Conservation (phyloP, 2,888 invertebrate genomes). For the Bellardia pandia region DNA sequence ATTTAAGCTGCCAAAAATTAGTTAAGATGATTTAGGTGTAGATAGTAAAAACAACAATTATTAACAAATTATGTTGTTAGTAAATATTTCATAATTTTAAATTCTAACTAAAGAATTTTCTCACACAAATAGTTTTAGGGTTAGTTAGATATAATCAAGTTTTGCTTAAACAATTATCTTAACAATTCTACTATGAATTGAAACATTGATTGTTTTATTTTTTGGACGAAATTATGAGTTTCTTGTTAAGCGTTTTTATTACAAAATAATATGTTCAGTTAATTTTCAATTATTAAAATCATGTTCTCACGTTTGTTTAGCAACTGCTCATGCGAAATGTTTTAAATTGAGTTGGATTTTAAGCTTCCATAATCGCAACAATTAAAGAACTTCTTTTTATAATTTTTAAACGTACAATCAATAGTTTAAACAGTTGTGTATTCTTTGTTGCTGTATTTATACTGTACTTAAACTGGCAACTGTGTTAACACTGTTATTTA, state of each 20-base stretch:
- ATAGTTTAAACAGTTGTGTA: neutral
- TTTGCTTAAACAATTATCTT: conserved; percentile 61
- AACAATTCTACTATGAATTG: neutral
- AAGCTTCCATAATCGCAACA: neutral
- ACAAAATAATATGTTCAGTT: conserved; percentile 45
- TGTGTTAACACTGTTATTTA: conserved; percentile 41
- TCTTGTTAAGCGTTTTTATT: neutral
- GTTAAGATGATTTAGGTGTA: neutral
- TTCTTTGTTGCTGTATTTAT: conserved; percentile 29
- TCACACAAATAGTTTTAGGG: conserved; percentile 5
- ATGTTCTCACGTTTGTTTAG: conserved; percentile 12
- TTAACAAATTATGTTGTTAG: conserved; percentile 44
- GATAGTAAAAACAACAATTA: conserved; percentile 25
- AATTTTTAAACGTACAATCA: too few species aligned
- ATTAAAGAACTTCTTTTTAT: too few species aligned
- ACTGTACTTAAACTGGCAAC: conserved; percentile 1
- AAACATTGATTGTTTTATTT: conserved; percentile 48
- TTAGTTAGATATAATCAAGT: conserved; percentile 28
- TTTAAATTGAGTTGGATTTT: neutral
- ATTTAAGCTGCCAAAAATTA: neutral
- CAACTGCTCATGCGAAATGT: neutral
- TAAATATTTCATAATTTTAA: conserved; percentile 10
- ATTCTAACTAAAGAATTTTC: conserved; percentile 48
- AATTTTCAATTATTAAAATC: conserved; percentile 41
- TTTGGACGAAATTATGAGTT: neutral